Evolutionary conservation across 2,797 vertebrate species (phyloP).

Genomic region (Lithobates sylvaticus): DNA sequence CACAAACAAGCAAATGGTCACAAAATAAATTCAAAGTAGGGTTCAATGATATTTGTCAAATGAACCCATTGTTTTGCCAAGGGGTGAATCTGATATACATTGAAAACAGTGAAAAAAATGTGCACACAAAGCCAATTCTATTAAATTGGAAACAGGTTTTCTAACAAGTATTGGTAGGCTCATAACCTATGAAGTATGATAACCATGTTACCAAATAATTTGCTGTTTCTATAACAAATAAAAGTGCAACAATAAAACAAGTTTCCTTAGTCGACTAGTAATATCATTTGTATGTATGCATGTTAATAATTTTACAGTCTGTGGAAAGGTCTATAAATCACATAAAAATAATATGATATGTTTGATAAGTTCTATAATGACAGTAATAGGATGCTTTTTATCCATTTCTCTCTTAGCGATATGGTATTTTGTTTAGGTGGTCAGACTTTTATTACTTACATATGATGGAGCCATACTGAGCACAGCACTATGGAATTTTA

Average conservation of each 20-base stretch:
- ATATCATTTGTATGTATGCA: too few relatives aligned
- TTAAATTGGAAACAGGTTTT: not conserved
- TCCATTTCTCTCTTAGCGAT: not conserved
- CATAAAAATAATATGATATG: not conserved
- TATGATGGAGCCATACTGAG: not conserved
- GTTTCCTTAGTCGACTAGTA: too few relatives aligned
- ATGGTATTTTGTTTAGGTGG: not conserved
- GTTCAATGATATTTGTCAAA: not conserved
- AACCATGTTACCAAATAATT: not conserved
- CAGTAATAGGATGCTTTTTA: not conserved
- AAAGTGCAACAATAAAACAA: too few relatives aligned
- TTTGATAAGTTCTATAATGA: not conserved
- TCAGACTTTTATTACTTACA: too few relatives aligned
- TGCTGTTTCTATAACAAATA: too few relatives aligned
- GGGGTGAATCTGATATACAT: not conserved
- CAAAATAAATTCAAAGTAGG: slow-evolving; percentile 35
- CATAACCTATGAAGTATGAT: not conserved
- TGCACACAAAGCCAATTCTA: not conserved
- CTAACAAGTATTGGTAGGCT: not conserved
- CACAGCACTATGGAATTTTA: not conserved
- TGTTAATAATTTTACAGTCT: not conserved
- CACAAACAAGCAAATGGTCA: slow-evolving; percentile 57
- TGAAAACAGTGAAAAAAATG: not conserved
- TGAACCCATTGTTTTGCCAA: not conserved
- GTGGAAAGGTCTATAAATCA: too few relatives aligned